phyloP scores from a whole-genome alignment of 53 echinoderm and acorn worm genomes.

The Apostichopus leukothele region DNA sequence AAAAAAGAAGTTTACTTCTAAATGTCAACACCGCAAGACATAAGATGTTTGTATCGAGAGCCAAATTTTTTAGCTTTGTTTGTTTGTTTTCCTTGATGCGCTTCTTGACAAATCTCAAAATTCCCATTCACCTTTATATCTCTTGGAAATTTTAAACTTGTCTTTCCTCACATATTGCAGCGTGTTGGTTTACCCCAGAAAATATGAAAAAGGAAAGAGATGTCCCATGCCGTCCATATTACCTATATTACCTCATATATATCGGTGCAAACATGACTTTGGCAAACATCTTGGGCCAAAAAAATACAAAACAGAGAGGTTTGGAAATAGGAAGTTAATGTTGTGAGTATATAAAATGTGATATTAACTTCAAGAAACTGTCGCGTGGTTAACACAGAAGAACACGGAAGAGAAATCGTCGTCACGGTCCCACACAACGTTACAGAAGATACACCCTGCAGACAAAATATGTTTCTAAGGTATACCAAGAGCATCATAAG shows the following conservation, averaged over 20 bases:
- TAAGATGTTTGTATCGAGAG: conserved; percentile 1
- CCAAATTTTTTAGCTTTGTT: neutral
- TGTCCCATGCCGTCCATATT: too few species aligned
- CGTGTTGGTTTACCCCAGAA: neutral
- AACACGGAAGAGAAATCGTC: neutral
- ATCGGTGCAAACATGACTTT: neutral
- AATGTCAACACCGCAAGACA: neutral
- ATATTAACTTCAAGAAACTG: neutral
- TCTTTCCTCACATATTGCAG: neutral
- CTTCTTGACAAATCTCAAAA: neutral
- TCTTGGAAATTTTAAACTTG: too few species aligned
- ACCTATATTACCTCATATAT: neutral
- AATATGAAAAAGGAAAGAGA: neutral
- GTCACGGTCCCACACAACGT: neutral
- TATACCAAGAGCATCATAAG: neutral
- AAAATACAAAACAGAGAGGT: neutral
- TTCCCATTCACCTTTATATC: too few species aligned
- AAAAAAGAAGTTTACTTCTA: neutral
- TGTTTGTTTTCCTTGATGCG: neutral
- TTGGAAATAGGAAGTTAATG: neutral
- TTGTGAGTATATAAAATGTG: neutral
- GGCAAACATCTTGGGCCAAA: neutral
- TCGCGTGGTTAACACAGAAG: neutral
- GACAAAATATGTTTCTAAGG: neutral
- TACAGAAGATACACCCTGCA: conserved; percentile 6